Evolutionary conservation across 2,888 invertebrate genomes (phyloP).

Genomic region (Baccha elongata): DNA sequence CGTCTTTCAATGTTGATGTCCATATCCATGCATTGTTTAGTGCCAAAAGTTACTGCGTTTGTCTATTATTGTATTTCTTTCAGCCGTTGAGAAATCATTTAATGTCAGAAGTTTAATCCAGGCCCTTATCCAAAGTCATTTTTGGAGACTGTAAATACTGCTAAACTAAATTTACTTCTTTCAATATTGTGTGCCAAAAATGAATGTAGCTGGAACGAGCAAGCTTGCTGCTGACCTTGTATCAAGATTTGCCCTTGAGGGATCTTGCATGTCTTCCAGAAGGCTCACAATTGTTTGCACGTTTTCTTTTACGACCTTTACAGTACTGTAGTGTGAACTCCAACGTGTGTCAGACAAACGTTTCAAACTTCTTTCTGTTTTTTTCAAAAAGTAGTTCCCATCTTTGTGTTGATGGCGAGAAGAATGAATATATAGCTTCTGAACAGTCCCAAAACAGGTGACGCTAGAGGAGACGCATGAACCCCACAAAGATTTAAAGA

Average conservation of each 20-base stretch:
- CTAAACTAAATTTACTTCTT: too few relatives aligned
- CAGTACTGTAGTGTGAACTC: not conserved
- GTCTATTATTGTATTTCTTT: constrained; percentile 15
- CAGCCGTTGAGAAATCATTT: not conserved
- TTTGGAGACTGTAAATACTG: not conserved
- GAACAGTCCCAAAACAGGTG: not conserved
- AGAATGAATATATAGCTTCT: not conserved
- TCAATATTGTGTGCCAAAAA: too few relatives aligned
- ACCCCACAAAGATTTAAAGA: not conserved
- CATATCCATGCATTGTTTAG: constrained; percentile 11
- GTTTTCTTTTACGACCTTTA: not conserved
- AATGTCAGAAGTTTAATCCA: not conserved
- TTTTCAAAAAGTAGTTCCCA: not conserved
- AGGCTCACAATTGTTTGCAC: not conserved
- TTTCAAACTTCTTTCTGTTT: not conserved
- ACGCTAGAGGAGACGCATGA: not conserved
- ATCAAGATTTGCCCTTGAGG: not conserved
- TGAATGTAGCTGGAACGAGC: too few relatives aligned
- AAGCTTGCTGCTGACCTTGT: too few relatives aligned
- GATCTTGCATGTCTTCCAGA: not conserved
- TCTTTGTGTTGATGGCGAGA: too few relatives aligned
- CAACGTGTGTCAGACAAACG: not conserved
- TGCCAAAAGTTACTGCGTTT: not conserved
- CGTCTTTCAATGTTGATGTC: constrained; percentile 7
- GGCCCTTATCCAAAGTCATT: not conserved